These are phyloP conservation scores for Holothuria glaberrima DNA, from an alignment of 35 echinoderm and acorn worm species.

Conservation along the genomic window DNA sequence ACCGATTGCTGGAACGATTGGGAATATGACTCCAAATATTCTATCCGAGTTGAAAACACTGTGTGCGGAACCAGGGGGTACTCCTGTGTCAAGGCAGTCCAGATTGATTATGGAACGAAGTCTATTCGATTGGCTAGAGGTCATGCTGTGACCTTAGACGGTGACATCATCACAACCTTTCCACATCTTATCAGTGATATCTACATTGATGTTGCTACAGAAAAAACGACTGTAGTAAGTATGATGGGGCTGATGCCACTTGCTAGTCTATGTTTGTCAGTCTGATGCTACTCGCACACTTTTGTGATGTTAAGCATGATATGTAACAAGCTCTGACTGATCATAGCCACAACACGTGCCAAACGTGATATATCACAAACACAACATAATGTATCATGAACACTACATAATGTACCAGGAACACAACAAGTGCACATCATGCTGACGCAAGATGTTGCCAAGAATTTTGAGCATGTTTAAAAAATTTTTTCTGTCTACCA, in stretches of 20 bases:
- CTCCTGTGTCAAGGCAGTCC: slow-evolving; percentile 73
- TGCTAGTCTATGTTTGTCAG: too few species aligned
- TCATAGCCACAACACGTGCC: too few species aligned
- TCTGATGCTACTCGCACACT: too few species aligned
- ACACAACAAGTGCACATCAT: too few species aligned
- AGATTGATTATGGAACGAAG: slow-evolving; percentile 57
- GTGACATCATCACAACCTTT: slow-evolving; percentile 40
- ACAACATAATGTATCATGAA: too few species aligned
- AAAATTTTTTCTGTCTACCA: too few species aligned
- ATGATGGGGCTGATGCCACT: neutral
- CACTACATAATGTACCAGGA: too few species aligned
- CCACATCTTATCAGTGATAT: slow-evolving; percentile 58
- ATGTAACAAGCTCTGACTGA: too few species aligned
- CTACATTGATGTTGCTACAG: slow-evolving; percentile 64
- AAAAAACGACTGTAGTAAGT: slow-evolving; percentile 67
- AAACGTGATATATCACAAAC: too few species aligned
- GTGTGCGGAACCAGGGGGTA: slow-evolving; percentile 67
- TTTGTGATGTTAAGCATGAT: too few species aligned
- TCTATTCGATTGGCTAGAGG: slow-evolving; percentile 34
- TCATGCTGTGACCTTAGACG: slow-evolving; percentile 55
- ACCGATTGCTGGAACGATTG: slow-evolving; percentile 73
- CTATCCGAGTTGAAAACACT: slow-evolving; percentile 62
- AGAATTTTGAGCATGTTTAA: too few species aligned
- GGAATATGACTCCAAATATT: slow-evolving; percentile 45
- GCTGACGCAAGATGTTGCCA: too few species aligned